Conservation (phyloP, 2,888 invertebrate species). For the Nysson spinosus region DNA sequence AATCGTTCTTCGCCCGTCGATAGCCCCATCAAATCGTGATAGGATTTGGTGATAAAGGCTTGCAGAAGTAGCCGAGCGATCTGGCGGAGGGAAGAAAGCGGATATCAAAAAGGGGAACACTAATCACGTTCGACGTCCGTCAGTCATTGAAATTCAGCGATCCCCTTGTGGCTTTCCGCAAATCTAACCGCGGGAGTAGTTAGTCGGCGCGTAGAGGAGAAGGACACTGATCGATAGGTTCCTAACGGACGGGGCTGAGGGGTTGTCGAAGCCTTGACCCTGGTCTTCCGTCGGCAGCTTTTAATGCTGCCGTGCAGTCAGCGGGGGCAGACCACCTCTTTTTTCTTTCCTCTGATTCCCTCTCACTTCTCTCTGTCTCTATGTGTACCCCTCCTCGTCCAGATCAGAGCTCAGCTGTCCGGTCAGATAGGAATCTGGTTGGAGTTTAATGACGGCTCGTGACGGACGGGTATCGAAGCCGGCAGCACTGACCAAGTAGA, state of each 20-base stretch:
- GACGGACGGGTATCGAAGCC: slow-evolving; percentile 69
- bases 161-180: slow-evolving; percentile 45
- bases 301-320: slow-evolving; percentile 59
- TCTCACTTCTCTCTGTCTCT: slow-evolving; percentile 10
- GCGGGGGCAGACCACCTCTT: slow-evolving; percentile 43
- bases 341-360: background rate
- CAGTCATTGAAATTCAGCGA: slow-evolving; percentile 49
- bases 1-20: background rate
- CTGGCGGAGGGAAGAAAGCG: slow-evolving; percentile 1
- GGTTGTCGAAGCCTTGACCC: slow-evolving; percentile 70
- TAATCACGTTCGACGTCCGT: slow-evolving; percentile 69
- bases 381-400: slow-evolving; percentile 49
- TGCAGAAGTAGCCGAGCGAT: slow-evolving; percentile 3
- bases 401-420: slow-evolving; percentile 64
- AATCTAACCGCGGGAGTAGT: slow-evolving; percentile 50
- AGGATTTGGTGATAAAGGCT: slow-evolving; percentile 3
- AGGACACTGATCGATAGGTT: slow-evolving; percentile 72
- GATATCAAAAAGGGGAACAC: slow-evolving; percentile 48
- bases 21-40: no score
- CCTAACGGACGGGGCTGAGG: slow-evolving; percentile 59
- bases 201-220: slow-evolving; percentile 37
- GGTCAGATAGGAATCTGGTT: slow-evolving; percentile 72
- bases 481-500: slow-evolving; percentile 51
- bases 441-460: slow-evolving; percentile 73
- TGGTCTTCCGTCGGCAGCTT: slow-evolving; percentile 60